Evolutionary conservation across 1,140 invertebrate species (phyloP), one percentile per base, ranked within the genome.

Genomic region (Pogonomyrmex barbatus): DNA sequence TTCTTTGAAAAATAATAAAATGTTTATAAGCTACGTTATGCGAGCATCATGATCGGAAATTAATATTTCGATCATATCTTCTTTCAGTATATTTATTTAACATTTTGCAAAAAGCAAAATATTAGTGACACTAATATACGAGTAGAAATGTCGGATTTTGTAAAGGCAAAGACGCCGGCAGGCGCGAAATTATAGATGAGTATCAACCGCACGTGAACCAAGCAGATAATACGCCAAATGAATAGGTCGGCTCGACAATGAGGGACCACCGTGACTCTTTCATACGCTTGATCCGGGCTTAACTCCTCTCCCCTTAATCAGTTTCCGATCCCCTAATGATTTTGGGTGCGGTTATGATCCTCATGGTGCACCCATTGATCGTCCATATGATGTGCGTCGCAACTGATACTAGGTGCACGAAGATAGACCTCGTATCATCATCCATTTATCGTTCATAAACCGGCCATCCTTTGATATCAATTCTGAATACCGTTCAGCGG

Each of bases 241-340:
- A 94, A 94, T 94, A 94, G 94, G 76, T 88, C 56, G 79, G 77
- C 50, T 79, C 85, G 91, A 94, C 92, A 94, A 93, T 93, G 93
- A 94, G 92, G 92, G 94, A 93, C 91, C 93, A 87, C 88, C 90
- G 70, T 93, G 93, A 94, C 94, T 94, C 93, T 94, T 94, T 94
- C 91, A 94, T 94, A 92, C 86, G 85, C 56, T 76, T 89, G 87
- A 87, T 87, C 88, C 91, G 77, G 84, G 91, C 92, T 92, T 92
- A 93, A 92, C 87, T 92, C 89, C 86, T 50, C 75, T 81, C 65
- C 89, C 88, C 91, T 92, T 95, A 94, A 94, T 94, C 94, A 94
- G 94, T 93, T 93, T 90, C 86, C 93, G 91, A 94, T 94, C 93
- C 93, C 94, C 93, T 94, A 94, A 94, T 94, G 92, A 94, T 94